A percentile compares a stretch with the other conserved stretches of the same genome.
Conservation (phyloP, 2,888 invertebrate species). For the Cephus spinipes region DNA sequence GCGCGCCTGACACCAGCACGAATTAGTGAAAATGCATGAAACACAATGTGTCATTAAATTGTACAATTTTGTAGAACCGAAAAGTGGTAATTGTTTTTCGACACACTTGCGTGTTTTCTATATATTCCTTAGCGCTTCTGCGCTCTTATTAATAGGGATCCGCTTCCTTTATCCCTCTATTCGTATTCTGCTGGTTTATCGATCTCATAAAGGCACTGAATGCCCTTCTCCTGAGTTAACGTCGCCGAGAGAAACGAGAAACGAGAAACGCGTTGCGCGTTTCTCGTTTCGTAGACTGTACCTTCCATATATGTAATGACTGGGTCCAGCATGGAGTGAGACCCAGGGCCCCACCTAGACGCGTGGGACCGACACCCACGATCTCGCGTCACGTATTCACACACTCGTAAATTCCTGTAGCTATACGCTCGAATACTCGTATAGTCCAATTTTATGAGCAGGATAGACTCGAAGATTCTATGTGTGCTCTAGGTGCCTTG, state of each 20-base stretch:
- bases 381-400: constrained; percentile 38
- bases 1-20: too few species aligned
- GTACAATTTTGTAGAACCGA: too few species aligned
- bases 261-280: background rate
- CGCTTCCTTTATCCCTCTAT: constrained; percentile 5
- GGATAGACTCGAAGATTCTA: too few species aligned
- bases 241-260: background rate
- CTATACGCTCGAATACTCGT: constrained; percentile 19
- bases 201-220: background rate
- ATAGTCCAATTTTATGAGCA: constrained; percentile 4
- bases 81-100: constrained; percentile 5
- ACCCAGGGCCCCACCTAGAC: constrained; percentile 60
- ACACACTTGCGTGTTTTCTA: constrained; percentile 25
- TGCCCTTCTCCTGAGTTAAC: constrained; percentile 10
- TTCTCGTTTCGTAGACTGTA: constrained; percentile 39
- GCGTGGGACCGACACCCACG: constrained; percentile 67
- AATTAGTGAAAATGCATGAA: too few species aligned
- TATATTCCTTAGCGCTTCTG: constrained; percentile 7
- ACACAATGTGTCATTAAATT: too few species aligned
- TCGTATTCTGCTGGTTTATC: too few species aligned
- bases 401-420: constrained; percentile 45
- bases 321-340: constrained; percentile 33
- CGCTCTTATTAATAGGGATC: background rate
- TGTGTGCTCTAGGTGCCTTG: too few species aligned
- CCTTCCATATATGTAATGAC: constrained; percentile 57